phyloP scores from a whole-genome alignment of 2,113 vertebrate species.

The Pluvianellus socialis region DNA sequence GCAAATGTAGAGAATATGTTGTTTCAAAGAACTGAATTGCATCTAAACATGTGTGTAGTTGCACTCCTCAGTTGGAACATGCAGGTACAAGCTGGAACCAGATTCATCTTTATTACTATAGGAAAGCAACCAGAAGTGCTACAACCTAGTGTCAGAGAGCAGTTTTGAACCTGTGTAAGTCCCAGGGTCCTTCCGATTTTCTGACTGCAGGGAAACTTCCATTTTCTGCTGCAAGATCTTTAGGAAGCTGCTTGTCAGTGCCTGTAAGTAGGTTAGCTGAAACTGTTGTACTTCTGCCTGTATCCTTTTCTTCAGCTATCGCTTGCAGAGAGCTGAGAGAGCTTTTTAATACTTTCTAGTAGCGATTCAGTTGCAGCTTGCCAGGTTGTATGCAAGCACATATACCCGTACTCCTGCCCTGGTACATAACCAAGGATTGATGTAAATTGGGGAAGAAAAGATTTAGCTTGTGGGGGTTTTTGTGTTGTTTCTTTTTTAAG shows the following conservation, averaged over 20 bases:
- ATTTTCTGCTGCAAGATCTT: background rate
- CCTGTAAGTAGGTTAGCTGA: background rate
- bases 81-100: background rate
- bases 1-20: background rate
- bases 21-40: background rate
- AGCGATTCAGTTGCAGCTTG: background rate
- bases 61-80: background rate
- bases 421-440: background rate
- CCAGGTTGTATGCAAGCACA: background rate
- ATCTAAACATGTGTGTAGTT: background rate
- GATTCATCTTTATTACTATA: background rate
- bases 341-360: background rate
- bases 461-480: background rate
- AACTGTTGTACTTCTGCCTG: background rate
- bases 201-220: background rate
- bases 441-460: background rate
- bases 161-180: background rate
- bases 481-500: background rate
- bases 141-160: background rate
- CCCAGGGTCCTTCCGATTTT: background rate
- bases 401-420: background rate
- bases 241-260: background rate
- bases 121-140: background rate
- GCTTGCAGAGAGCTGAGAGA: background rate
- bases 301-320: background rate